These are phyloP conservation scores for Euthynnus affinis DNA, from an alignment of 2,797 vertebrate species.

Conservation along the genomic window DNA sequence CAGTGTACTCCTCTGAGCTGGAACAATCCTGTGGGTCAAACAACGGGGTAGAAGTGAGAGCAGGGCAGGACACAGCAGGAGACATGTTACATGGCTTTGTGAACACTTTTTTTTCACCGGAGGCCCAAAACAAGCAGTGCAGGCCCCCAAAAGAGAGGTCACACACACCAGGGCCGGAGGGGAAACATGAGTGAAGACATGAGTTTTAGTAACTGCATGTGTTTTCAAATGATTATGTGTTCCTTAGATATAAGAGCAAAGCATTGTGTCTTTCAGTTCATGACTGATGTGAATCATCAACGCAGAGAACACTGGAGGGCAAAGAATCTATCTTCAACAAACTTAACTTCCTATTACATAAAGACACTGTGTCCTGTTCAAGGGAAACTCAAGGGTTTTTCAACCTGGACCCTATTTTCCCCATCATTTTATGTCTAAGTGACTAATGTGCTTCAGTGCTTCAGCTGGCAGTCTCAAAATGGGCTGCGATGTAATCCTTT, in stretches of 20 bases:
- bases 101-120: conserved; percentile 24
- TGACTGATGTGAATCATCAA: conserved; percentile 19
- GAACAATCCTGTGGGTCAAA: conserved; percentile 94
- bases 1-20: conserved; percentile 94
- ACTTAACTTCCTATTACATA: conserved; percentile 51
- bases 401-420: no score
- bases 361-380: conserved; percentile 34
- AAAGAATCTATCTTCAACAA: conserved; percentile 39
- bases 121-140: conserved; percentile 17
- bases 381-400: no score
- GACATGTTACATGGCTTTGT: conserved; percentile 20
- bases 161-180: neutral
- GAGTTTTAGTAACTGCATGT: neutral
- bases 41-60: conserved; percentile 59
- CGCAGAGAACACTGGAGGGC: conserved; percentile 1
- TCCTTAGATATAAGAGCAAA: neutral
- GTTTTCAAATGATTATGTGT: neutral
- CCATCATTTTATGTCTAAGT: no score
- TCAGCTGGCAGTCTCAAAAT: no score
- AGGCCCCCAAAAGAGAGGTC: conserved; percentile 27
- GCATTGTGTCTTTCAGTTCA: neutral
- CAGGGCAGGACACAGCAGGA: conserved; percentile 35
- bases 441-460: no score
- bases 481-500: no score
- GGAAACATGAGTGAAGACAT: neutral